phyloP scores from a whole-genome alignment of 2,797 vertebrate genomes.

The Notolepis coatsorum region DNA sequence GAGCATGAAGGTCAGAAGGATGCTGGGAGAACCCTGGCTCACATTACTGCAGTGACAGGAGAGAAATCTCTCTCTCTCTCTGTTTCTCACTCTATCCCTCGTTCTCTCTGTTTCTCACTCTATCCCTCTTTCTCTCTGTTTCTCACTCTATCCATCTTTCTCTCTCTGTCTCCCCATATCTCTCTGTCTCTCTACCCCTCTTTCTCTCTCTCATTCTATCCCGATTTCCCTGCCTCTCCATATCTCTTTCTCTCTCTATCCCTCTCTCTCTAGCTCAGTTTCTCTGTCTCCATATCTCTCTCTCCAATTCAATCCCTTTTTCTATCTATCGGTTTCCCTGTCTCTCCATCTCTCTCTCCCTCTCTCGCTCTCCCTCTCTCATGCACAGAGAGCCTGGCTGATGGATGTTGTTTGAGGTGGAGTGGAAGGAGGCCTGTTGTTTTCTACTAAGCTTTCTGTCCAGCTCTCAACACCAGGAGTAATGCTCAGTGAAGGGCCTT shows the following conservation, averaged over 20 bases:
- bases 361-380: conserved; percentile 18
- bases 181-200: conserved; percentile 37
- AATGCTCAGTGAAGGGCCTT: conserved; percentile 67
- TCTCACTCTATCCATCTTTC: too few species aligned
- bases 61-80: conserved; percentile 38
- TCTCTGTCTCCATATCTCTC: too few species aligned
- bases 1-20: conserved; percentile 69
- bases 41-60: conserved; percentile 57
- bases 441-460: conserved; percentile 70
- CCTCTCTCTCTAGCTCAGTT: too few species aligned
- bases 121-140: too few species aligned
- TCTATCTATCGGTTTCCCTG: conserved; percentile 47
- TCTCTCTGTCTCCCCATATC: conserved; percentile 30
- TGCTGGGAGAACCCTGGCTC: conserved; percentile 45
- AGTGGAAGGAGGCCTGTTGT: conserved; percentile 65
- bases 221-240: conserved; percentile 13
- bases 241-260: conserved; percentile 18
- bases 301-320: too few species aligned
- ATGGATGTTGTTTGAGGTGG: conserved; percentile 64
- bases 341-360: conserved; percentile 21
- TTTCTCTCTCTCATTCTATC: conserved; percentile 6
- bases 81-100: conserved; percentile 23
- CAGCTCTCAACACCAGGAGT: conserved; percentile 58
- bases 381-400: conserved; percentile 36
- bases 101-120: not conserved